Base-by-base conservation (phyloP, 2,797 vertebrate species). In the Myotis findleyi region DNA sequence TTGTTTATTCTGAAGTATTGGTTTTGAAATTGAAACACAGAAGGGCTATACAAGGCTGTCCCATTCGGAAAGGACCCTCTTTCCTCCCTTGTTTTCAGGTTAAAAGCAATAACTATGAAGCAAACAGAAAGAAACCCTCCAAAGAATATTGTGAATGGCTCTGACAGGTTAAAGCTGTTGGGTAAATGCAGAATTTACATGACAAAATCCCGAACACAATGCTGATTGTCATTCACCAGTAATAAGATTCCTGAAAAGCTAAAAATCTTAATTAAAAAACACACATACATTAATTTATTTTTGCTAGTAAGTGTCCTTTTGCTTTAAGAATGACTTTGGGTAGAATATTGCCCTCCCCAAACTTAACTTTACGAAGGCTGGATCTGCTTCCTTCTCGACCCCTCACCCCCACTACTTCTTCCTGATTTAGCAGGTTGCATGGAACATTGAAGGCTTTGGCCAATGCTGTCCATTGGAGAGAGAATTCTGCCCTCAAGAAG, bases 141-240 rank as follows among this genome's bases (percentile, higher is more conserved):
- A 90, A 93, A 95, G 87, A 47, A 11, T 76, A 89, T 91, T 76
- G 33, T 72, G 55, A 97, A 84, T 89, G 88, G 68, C 59, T 91
- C 80, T 83, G 38, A 77, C 88, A 72, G 72, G 62, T 88, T 97
- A 96, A 95, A 96, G 64, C 79, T 92, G 53, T 86, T 96, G 49
- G 55, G 38, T 91, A 87, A 96, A 93, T 93, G 83, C 27, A 89
- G 80, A 36, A 96, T 98, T 97, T 98, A 89, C 96, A 93, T 98
- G 95, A 96, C 87, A 97, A 96, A 96, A 96, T 69, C 66, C 86
- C 36, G 59, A 96, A 76, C 57, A 66, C 73, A 87, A 73, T 88
- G 93, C 92, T 82, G 83, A 95, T 93, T 96, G 89, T 86, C 97
- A 73, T 94, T 97, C 94, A 51, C 33, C 20, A 93, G 68, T 93